Evolutionary conservation across 2,113 vertebrate species (phyloP), one percentile per base, ranked within the genome.

Genomic region (Platichthys flesus): DNA sequence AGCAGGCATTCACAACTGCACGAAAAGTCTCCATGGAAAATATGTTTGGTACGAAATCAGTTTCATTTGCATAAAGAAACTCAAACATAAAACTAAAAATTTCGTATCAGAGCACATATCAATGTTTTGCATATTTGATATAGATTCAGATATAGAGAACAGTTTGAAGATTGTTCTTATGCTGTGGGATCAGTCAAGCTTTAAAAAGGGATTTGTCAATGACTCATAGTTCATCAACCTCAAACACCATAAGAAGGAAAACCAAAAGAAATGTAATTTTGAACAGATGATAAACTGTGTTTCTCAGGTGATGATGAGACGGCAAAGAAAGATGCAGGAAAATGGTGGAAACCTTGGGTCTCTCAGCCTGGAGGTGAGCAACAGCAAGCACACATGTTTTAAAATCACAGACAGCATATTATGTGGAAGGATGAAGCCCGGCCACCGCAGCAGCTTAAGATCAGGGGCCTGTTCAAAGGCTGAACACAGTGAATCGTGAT

Each of bases 281-380:
- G 20, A 56, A 9, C n/a, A n/a, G 0, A 31, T 31, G 1, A 1
- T 56, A 4, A 49, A 26, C 18, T 66, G 5, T 85, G 24, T 73
- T 71, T 85, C 85, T 42, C 64, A 90, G 93, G 42, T 56, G 86
- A 88, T 23, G 84, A 87, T 12, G 88, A 86, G 15, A 90, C 74
- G 49, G 90, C 76, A 51, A 93, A 90, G 71, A 75, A 31, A 45
- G 91, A 90, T 35, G 79, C 79, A 40, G 89, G 88, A n/a, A 93
- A 90, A 9, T 49, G 85, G 92, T 91, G 92, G 94, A 93, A 91
- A 67, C 93, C 93, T 0, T 93, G 94, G 93, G 91, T 80, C 37
- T 93, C 74, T 45, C 79, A 24, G 40, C 85, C 89, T 54, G 90
- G 72, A 9, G 90, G 93, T 93, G 63, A 90, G 90, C 64, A 1